Percentiles rank a stretch among this genome's conserved stretches.
phyloP scores from a whole-genome alignment of 2,113 vertebrate species.

The Pelecanus crispus region DNA sequence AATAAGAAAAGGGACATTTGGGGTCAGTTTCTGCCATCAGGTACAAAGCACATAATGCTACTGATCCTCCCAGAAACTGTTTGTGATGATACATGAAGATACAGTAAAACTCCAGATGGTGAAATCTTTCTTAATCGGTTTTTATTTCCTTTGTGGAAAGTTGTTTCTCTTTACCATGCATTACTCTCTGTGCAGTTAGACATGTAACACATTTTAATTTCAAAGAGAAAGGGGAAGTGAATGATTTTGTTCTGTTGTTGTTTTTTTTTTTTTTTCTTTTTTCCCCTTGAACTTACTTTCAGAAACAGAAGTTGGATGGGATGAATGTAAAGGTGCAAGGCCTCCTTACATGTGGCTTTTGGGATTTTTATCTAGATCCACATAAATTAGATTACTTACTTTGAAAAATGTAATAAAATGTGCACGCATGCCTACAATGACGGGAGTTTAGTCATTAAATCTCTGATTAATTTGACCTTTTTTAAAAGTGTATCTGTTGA shows the following conservation, averaged over 20 bases:
- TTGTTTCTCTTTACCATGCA: background rate
- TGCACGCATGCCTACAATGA: background rate
- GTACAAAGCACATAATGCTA: background rate
- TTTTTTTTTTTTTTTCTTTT: background rate
- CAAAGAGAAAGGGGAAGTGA: background rate
- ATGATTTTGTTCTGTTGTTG: background rate
- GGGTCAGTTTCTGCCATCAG: background rate
- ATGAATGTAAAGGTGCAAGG: background rate
- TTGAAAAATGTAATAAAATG: background rate
- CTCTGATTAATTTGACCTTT: background rate
- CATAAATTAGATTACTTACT: background rate
- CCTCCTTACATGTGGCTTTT: background rate
- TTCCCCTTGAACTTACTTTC: background rate
- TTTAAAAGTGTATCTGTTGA: background rate
- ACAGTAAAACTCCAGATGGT: background rate
- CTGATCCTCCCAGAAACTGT: background rate
- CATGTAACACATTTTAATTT: background rate
- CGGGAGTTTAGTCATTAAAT: background rate
- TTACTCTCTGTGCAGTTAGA: background rate
- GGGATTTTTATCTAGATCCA: background rate
- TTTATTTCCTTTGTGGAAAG: background rate
- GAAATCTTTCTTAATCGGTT: background rate
- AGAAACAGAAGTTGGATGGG: background rate
- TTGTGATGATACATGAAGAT: background rate
- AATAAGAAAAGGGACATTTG: background rate